Base-by-base conservation (phyloP, 2,797 vertebrate genomes). In the Gambelia wislizenii region DNA sequence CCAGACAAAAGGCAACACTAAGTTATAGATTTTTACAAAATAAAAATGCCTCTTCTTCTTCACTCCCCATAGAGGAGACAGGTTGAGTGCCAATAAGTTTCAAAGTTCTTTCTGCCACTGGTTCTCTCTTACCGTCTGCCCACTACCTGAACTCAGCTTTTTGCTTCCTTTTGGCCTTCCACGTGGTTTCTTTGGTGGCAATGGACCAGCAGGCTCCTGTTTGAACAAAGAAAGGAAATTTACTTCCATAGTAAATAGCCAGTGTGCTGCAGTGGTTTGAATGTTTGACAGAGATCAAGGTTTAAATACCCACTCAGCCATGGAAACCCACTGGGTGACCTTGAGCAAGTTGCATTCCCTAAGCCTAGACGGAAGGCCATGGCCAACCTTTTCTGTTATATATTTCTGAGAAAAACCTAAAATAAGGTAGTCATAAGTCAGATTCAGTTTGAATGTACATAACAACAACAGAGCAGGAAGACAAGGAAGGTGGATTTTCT, bases 131-230 rank as follows among this genome's bases (percentile, higher is more conserved):
- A 96, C 96, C 75, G 0, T 90, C 91, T 91, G 82, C 27, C 33
- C 92, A 76, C 79, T 54, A 20, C 70, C 9, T 49, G 33, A 0
- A 56, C 61, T 56, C 8, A 2, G 44, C 89, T 96, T 96, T 87
- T 95, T 96, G 92, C 95, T 96, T 91, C 95, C 95, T 93, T 94
- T 96, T 2, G 96, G 96, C 77, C 96, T 93, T 87, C 96, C 96
- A 89, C 95, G 94, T 80, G 96, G 96, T 91, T 95, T 96, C 87
- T 96, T 96, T 2, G 0, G 87, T 39, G 86, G 93, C 76, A 87
- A 44, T 30, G 77, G 89, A 36, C 80, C 93, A 86, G 10, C 4
- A 87, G 74, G 39, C 33, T 87, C 92, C 87, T 93, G 86, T 92
- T 95, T 83, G 18, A 44, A 89, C 25, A 92, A 83, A 85, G 87